Base-by-base conservation (phyloP, 2,113 vertebrate genomes). In the Anguilla japonica region DNA sequence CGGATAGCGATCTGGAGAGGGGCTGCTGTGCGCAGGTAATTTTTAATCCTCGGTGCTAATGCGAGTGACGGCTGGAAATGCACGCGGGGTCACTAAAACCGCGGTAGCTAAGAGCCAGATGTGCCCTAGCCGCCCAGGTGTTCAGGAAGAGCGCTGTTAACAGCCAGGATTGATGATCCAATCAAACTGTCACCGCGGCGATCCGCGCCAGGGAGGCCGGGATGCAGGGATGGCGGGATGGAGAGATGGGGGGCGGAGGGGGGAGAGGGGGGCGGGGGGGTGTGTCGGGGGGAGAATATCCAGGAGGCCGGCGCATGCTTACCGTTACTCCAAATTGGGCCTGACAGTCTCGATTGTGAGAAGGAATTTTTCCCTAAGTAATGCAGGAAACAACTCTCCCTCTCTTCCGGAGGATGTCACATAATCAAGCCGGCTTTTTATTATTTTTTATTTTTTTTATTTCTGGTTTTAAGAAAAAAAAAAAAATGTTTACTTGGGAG, bases 121-220 rank as follows among this genome's bases (percentile, higher is more conserved):
- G 95, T 96, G 97, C 97, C 96, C 97, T 95, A 92, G 96, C 95
- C 95, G 94, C 95, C 96, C 96, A 97, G 97, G 96, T 98, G 97
- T 96, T 96, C 96, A 97, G 96, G 96, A 97, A 97, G 95, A 96
- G 95, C 95, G 94, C 95, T 96, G 95, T 96, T 97, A 96, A 93
- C 95, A 93, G 95, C 94, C 94, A 97, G 95, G 96, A 97, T 97
- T 97, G 97, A 97, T 97, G 96, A 96, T 96, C 96, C 97, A 97
- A 97, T 98, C 97, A 97, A 97, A 95, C 96, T 97, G 97, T 97
- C 97, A 97, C 96, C 96, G 90, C 96, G 95, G 95, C 95, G 95
- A 96, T 95, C 95, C 95, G 95, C 94, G 91, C 26, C 41, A 50
- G 81, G 43, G 53, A 86, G 71, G 60, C 86, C 16, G 82, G 11